Evolutionary conservation across 2,888 invertebrate species (phyloP), one percentile per base, ranked within the genome.

Genomic region (Temnothorax rugatulus): DNA sequence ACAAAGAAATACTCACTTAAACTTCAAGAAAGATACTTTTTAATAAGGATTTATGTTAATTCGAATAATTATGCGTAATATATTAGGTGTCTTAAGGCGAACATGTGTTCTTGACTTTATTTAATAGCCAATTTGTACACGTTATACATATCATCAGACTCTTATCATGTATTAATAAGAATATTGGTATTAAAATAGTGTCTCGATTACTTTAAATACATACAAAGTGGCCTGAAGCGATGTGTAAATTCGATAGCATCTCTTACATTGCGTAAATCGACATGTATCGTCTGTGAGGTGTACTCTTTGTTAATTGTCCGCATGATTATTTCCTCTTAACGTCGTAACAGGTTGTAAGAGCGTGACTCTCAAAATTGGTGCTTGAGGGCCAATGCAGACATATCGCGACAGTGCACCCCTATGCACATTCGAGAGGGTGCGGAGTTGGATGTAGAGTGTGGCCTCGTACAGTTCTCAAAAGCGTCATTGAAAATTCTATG

Each of bases 361-460:
- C 69, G 76, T 90, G 87, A 90, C 90, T 90, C 90, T 88, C 86
- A 68, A 54, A 87, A 90, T 90, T 88, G 86, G 52, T 21, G 74
- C 87, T 91, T 84, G 88, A 90, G 89, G 84, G 85, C 87, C 86
- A 91, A 90, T 83, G 89, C 87, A 88, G 86, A 76, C 86, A 90
- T 92, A 91, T 92, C 91, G 89, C 89, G 91, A 93, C 93, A 93
- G 91, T 91, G 87, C 91, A 86, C 93, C 93, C 93, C 92, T 91
- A 93, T 93, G 82, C 54, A 59, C 63, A 81, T 75, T 86, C 82
- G 83, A 84, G 83, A 85, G 90, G 83, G 79, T 84, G 87, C 64
- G 83, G 87, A 85, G 88, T 86, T 88, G 71, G 83, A 66, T 25
- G 71, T 82, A 74, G 89, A 87, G 90, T 88, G 90, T 87, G 87